Percentiles rank a stretch among this genome's conserved stretches.
phyloP scores from a whole-genome alignment of 2,888 invertebrate genomes.

The Calliphora vomitoria region DNA sequence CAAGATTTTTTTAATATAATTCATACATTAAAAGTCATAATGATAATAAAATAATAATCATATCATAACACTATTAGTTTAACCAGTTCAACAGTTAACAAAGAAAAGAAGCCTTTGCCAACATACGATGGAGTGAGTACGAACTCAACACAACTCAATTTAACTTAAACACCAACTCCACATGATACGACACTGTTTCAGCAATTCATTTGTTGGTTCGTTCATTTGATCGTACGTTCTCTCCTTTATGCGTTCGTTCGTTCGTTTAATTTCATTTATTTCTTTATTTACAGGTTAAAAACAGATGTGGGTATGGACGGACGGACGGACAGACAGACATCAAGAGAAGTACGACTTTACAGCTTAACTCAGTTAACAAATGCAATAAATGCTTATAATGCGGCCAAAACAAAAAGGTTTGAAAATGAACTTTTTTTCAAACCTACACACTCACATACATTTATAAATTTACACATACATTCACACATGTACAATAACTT shows the following conservation, averaged over 20 bases:
- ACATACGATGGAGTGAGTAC: constrained; percentile 11
- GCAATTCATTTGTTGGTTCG: constrained; percentile 63
- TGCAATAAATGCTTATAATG: constrained; percentile 70
- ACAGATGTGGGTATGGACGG: constrained; percentile 42
- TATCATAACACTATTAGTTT: constrained; percentile 79
- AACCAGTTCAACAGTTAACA: constrained; percentile 78
- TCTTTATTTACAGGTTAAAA: constrained; percentile 68
- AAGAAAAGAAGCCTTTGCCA: constrained; percentile 50
- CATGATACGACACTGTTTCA: constrained; percentile 69
- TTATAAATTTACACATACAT: background rate
- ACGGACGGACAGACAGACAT: constrained; percentile 8
- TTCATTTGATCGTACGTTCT: background rate
- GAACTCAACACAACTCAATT: constrained; percentile 55
- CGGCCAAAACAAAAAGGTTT: constrained; percentile 69
- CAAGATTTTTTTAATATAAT: constrained; percentile 47
- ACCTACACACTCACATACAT: constrained; percentile 5
- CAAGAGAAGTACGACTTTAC: constrained; percentile 33
- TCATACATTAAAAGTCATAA: constrained; percentile 70
- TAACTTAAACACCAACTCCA: constrained; percentile 66
- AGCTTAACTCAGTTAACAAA: constrained; percentile 64
- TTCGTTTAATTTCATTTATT: constrained; percentile 69
- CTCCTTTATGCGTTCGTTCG: background rate
- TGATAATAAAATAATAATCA: constrained; percentile 79
- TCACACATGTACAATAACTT: background rate
- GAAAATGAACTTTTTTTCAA: constrained; percentile 48